Conservation (phyloP, 2,888 invertebrate genomes). For the Pammene aurita region DNA sequence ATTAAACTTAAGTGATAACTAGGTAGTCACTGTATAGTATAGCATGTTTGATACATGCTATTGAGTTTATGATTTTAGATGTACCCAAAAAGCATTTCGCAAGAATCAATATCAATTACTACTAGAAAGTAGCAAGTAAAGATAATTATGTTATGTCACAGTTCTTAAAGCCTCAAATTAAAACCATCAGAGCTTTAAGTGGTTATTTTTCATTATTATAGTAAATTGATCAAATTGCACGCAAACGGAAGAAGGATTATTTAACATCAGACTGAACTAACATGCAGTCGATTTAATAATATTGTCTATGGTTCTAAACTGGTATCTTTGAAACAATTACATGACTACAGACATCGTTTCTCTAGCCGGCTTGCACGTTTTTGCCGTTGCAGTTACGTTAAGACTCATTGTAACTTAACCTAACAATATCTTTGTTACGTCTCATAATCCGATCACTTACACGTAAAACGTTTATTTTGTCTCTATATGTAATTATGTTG, state of each 20-base stretch:
- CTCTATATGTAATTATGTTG: not conserved
- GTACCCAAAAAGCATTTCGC: not conserved
- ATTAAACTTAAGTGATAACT: not conserved
- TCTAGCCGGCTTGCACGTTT: not conserved
- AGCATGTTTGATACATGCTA: too few species aligned
- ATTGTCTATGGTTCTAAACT: not conserved
- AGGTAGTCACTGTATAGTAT: too few species aligned
- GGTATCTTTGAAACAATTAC: not conserved
- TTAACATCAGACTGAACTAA: conserved; percentile 9
- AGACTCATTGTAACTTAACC: not conserved
- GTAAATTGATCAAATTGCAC: conserved; percentile 15
- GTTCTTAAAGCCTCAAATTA: not conserved
- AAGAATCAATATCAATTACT: conserved; percentile 8
- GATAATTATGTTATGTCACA: conserved; percentile 14
- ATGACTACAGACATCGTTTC: not conserved
- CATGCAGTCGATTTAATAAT: not conserved
- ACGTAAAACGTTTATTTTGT: not conserved
- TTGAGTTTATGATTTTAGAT: too few species aligned
- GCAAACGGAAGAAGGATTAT: conserved; percentile 29
- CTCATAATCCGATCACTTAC: conserved; percentile 3
- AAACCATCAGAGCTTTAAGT: conserved; percentile 4
- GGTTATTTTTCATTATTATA: conserved; percentile 19
- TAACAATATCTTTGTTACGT: conserved; percentile 4
- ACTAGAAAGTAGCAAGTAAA: conserved; percentile 14
- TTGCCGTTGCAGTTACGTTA: not conserved